Base-by-base conservation (phyloP, 2,888 invertebrate species). In the Congeria kusceri region DNA sequence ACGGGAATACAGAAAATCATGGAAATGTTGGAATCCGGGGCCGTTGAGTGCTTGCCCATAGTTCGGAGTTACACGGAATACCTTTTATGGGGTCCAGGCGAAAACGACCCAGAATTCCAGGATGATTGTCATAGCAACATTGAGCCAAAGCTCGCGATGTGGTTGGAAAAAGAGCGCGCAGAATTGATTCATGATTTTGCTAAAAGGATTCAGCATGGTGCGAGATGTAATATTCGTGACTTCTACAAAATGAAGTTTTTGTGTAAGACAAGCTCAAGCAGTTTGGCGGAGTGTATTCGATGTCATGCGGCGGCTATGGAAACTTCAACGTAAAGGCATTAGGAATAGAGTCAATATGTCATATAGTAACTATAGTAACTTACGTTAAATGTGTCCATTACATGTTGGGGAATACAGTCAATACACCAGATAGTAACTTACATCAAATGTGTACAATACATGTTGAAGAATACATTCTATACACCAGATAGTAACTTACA, bases 201-300 rank as follows among this genome's bases (percentile, higher is more conserved):
- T 11, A 85, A 85, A 39, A 80, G 79, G 32, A 67, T 82, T 11
- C 79, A 83, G 29, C 73, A 79, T 4, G 87, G 86, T 13, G 69
- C 83, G 25, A 85, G 86, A 18, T 86, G 88, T 29, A 85, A 84
- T 9, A 77, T 90, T 28, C 86, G 86, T 39, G 89, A 91, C 58
- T 90, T 88, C 63, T 91, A 90, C 71, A 85, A 87, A n/a, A 86
- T 91, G 85, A 90, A 90, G 64, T 91, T 91, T 76, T 80, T 91
- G 65, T 83, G 90, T 62, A 91, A 91, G 77, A 86, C 91, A 11
- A 90, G 87, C 75, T 87, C 90, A 15, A 83, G 85, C 25, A 89
- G 89, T 63, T 75, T 91, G 56, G 86, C 87, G 0, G 91, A 91
- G 66, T 88, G 89, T 77, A 83, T 87, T 23, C 81, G 88, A 15